phyloP scores from a whole-genome alignment of 2,113 vertebrate species.

The Natator depressus region DNA sequence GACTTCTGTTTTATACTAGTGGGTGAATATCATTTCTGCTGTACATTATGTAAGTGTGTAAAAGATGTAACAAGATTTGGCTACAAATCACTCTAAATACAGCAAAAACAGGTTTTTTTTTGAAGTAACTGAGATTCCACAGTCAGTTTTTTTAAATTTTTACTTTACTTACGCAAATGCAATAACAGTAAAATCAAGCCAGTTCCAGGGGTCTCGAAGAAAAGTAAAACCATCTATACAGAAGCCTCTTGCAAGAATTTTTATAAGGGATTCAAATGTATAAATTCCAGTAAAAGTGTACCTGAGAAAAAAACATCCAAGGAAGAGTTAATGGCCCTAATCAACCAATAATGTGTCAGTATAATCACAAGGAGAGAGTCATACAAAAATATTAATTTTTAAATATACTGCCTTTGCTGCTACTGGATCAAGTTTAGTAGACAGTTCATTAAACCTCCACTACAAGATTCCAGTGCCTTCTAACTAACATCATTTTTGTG shows the following conservation, averaged over 20 bases:
- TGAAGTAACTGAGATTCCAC: neutral
- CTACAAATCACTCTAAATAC: neutral
- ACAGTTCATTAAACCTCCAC: neutral
- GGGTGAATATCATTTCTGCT: neutral
- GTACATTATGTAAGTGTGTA: neutral
- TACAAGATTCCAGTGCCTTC: neutral
- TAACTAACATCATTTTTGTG: neutral
- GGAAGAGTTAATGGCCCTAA: neutral
- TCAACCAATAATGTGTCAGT: neutral
- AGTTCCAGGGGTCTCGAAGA: slow-evolving; percentile 98
- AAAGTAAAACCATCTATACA: slow-evolving; percentile 95
- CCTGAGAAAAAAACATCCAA: slow-evolving; percentile 76
- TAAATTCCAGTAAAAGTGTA: slow-evolving; percentile 96
- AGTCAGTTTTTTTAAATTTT: neutral
- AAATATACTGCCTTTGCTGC: neutral
- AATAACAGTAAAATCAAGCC: slow-evolving; percentile 97
- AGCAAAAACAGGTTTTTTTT: neutral
- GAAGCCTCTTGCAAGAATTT: slow-evolving; percentile 95
- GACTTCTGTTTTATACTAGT: neutral
- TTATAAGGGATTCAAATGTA: slow-evolving; percentile 94
- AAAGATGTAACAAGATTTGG: neutral
- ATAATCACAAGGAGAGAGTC: neutral
- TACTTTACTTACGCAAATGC: slow-evolving; percentile 93
- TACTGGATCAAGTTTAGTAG: neutral
- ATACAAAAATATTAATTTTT: neutral